Conservation (phyloP, 2,797 vertebrate genomes). For the Hypotaenidia okinawae region DNA sequence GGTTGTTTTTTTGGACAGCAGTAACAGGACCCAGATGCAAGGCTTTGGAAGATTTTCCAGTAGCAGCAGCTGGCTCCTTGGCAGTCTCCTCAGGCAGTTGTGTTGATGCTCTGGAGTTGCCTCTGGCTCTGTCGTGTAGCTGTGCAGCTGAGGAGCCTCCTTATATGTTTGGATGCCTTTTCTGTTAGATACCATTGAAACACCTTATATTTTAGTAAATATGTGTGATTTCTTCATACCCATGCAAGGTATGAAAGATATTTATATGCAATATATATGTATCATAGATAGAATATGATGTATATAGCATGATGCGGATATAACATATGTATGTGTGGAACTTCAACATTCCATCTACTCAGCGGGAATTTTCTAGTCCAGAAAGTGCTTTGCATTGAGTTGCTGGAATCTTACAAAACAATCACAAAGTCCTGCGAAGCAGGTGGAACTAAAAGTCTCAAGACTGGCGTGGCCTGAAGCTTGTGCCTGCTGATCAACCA, state of each 20-base stretch:
- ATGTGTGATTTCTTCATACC: not conserved
- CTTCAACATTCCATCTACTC: not conserved
- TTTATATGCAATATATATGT: no score
- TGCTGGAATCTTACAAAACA: not conserved
- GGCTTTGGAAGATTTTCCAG: constrained; percentile 59
- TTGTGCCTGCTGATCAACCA: not conserved
- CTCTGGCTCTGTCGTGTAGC: constrained; percentile 27
- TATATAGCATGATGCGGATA: not conserved
- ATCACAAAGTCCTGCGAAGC: not conserved
- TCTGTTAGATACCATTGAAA: not conserved
- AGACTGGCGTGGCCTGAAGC: not conserved
- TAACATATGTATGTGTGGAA: accelerated
- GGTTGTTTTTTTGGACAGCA: constrained; percentile 1
- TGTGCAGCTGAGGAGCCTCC: constrained; percentile 11
- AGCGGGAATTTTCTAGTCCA: not conserved
- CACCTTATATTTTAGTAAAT: not conserved
- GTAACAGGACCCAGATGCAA: constrained; percentile 61
- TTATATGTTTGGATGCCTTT: not conserved
- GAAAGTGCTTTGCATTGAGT: not conserved
- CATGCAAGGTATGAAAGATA: not conserved
- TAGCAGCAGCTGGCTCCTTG: constrained; percentile 70
- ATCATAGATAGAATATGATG: not conserved
- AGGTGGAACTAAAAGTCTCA: not conserved
- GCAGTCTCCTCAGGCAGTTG: constrained; percentile 63
- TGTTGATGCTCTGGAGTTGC: constrained; percentile 54